Conservation (phyloP, 2,888 invertebrate species). For the Cosmia pyralina region DNA sequence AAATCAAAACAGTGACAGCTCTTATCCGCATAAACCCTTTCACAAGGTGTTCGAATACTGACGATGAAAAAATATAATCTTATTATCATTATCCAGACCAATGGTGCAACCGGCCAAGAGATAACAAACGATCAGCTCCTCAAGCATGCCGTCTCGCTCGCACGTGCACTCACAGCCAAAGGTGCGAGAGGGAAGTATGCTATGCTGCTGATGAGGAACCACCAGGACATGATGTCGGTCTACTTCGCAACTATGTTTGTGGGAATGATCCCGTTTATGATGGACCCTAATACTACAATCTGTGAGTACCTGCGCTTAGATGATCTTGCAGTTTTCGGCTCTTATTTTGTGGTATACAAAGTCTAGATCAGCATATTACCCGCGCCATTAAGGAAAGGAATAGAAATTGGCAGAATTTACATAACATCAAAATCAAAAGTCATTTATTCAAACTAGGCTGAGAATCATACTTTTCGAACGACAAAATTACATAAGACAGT, state of each 20-base stretch:
- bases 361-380: neutral
- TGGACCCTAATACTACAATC: constrained; percentile 71
- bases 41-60: neutral
- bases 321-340: neutral
- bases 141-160: constrained; percentile 63
- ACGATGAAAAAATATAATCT: neutral
- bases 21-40: neutral
- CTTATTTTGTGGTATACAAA: neutral
- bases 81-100: constrained; percentile 44
- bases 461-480: no score
- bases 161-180: constrained; percentile 63
- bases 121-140: constrained; percentile 68
- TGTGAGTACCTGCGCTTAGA: constrained; percentile 62
- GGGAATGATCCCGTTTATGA: constrained; percentile 67
- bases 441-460: no score
- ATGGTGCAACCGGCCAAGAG: constrained; percentile 64
- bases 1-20: neutral
- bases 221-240: constrained; percentile 65
- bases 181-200: constrained; percentile 62
- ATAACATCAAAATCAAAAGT: no score
- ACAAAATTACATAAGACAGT: no score
- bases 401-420: neutral
- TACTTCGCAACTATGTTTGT: constrained; percentile 72
- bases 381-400: neutral
- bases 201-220: constrained; percentile 71